Evolutionary conservation across 2,888 invertebrate genomes (phyloP).

Genomic region (Chymomyza fuscimana): DNA sequence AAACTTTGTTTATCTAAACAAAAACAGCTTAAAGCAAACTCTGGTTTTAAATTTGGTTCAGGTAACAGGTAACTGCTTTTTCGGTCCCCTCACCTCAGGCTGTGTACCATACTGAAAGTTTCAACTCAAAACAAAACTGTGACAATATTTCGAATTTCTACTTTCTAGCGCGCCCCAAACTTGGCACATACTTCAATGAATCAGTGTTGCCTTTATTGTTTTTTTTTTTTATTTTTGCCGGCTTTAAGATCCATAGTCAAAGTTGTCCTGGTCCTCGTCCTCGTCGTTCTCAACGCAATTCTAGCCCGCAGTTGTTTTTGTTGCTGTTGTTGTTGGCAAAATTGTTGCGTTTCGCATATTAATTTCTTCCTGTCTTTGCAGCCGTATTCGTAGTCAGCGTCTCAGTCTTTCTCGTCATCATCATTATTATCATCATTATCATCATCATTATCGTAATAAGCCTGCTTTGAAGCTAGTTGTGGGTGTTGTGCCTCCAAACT

Average conservation of each 20-base stretch:
- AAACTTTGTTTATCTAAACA: not conserved
- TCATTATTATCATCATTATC: not conserved
- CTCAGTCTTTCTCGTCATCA: slow-evolving; percentile 27
- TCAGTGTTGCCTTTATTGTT: slow-evolving; percentile 26
- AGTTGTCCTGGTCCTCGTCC: slow-evolving; percentile 32
- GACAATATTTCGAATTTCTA: slow-evolving; percentile 7
- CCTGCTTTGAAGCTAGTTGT: slow-evolving; percentile 19
- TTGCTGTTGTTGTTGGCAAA: slow-evolving; percentile 59
- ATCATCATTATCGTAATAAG: not conserved
- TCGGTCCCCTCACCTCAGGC: too few species aligned
- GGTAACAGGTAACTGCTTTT: not conserved
- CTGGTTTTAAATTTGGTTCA: not conserved
- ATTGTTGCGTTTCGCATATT: slow-evolving; percentile 75
- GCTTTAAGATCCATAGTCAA: slow-evolving; percentile 48
- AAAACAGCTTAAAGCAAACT: not conserved
- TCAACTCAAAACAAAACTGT: slow-evolving; percentile 13
- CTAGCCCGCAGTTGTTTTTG: slow-evolving; percentile 26
- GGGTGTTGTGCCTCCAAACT: slow-evolving; percentile 20
- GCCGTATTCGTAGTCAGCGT: slow-evolving; percentile 35
- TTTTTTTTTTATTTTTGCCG: slow-evolving; percentile 40
- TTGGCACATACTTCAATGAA: slow-evolving; percentile 48
- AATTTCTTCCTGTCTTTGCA: slow-evolving; percentile 64
- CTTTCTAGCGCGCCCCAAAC: slow-evolving; percentile 27
- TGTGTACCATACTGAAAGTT: not conserved
- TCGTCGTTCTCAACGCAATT: slow-evolving; percentile 20